Percentiles rank a stretch among this genome's conserved stretches.
Evolutionary conservation across 2,797 vertebrate species (phyloP).

Genomic region (Gallinago stenura): DNA sequence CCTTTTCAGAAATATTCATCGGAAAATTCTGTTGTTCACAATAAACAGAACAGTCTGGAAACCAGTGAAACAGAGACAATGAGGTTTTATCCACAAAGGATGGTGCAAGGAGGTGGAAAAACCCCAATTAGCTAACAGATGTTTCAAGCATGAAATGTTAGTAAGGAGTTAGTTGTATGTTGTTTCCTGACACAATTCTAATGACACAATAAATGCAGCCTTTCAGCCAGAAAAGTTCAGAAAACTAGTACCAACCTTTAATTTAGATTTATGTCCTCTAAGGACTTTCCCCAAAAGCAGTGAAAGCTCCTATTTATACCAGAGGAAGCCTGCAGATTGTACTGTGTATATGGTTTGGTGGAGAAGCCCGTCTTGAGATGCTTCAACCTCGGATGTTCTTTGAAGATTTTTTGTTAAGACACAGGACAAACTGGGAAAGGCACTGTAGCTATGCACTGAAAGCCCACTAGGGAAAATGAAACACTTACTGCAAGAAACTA

Average conservation of each 20-base stretch:
- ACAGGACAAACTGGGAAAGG: not conserved
- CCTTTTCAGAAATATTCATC: not conserved
- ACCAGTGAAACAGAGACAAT: not conserved
- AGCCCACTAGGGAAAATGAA: conserved; percentile 11
- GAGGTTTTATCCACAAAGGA: not conserved
- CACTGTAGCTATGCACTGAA: not conserved
- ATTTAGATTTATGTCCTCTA: not conserved
- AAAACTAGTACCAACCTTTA: not conserved
- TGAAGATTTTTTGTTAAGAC: not conserved
- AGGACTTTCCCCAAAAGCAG: not conserved
- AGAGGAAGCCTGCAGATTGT: not conserved
- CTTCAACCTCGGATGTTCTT: not conserved
- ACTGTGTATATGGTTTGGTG: not conserved
- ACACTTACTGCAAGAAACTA: not conserved
- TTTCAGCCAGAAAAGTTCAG: not conserved
- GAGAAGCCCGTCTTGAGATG: not conserved
- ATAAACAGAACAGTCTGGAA: not conserved
- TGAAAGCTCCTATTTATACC: not conserved
- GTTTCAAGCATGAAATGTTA: not conserved
- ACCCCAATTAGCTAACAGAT: conserved; percentile 11
- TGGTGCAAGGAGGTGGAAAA: conserved; percentile 5
- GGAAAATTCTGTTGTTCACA: not conserved
- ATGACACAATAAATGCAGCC: not conserved
- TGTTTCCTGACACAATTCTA: not conserved
- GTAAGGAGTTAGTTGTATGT: not conserved